phyloP scores from a whole-genome alignment of 2,797 vertebrate genomes.

The Cheirogaleus major region DNA sequence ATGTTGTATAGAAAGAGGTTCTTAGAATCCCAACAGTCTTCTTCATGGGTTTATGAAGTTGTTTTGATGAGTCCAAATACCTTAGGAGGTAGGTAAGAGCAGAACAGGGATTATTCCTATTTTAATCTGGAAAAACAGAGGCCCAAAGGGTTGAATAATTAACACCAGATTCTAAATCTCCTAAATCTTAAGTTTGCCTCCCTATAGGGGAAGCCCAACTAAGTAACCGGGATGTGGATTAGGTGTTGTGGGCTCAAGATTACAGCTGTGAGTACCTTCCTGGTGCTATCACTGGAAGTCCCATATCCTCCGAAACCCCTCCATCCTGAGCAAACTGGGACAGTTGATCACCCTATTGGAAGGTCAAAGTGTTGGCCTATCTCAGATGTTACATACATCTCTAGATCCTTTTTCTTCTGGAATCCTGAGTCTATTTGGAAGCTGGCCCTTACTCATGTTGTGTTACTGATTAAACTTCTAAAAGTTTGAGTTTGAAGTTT shows the following conservation, averaged over 20 bases:
- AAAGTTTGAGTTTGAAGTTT: background rate
- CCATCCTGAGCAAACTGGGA: background rate
- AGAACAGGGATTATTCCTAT: background rate
- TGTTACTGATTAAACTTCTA: background rate
- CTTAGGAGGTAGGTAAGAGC: background rate
- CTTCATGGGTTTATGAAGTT: background rate
- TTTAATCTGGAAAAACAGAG: conserved; percentile 32
- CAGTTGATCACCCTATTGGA: background rate
- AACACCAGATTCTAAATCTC: background rate
- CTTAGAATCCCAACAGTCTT: background rate
- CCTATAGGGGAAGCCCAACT: background rate
- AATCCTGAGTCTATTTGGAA: background rate
- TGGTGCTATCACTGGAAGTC: background rate
- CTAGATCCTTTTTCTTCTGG: background rate
- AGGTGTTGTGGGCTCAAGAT: background rate
- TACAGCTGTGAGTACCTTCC: background rate
- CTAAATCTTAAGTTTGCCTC: background rate
- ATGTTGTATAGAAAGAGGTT: background rate
- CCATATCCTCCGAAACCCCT: background rate
- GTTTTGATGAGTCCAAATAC: background rate
- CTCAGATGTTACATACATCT: background rate
- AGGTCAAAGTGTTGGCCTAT: background rate
- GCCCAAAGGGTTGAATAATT: background rate
- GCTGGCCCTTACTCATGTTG: background rate
- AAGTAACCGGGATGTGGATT: background rate